These are phyloP conservation scores for Drosophila nannoptera DNA, from an alignment of 1,140 invertebrate genomes.

Conservation along the genomic window DNA sequence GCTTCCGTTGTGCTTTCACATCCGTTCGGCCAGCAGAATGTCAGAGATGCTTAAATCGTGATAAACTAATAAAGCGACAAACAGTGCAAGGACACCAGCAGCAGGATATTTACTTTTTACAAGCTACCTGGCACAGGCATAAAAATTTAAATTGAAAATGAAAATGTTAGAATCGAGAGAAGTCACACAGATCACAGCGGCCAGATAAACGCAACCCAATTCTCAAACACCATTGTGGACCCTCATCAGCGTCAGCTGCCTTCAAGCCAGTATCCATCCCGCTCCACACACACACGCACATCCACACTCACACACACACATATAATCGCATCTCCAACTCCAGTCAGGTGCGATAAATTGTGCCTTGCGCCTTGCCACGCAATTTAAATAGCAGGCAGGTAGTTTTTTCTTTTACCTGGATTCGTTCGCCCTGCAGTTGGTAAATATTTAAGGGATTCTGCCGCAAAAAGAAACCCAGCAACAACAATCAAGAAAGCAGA, in stretches of 20 bases:
- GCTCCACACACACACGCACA: neutral
- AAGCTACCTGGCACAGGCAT: conserved; percentile 50
- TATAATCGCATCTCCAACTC: neutral
- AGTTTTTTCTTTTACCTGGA: conserved; percentile 44
- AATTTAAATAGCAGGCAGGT: conserved; percentile 59
- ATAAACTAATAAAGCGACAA: conserved; percentile 77
- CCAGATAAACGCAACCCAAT: conserved; percentile 43
- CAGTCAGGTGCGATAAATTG: conserved; percentile 61
- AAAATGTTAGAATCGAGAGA: conserved; percentile 52
- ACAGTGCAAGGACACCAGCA: conserved; percentile 43
- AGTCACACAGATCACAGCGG: conserved; percentile 46
- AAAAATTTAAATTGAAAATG: conserved; percentile 76
- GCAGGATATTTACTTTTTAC: conserved; percentile 75
- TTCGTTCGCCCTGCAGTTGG: conserved; percentile 41
- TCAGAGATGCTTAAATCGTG: conserved; percentile 60
- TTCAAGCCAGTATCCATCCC: conserved; percentile 18
- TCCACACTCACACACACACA: too few species aligned
- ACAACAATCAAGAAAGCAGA: conserved; percentile 12
- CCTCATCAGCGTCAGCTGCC: conserved; percentile 60
- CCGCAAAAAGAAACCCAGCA: conserved; percentile 16
- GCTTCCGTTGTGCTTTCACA: conserved; percentile 43
- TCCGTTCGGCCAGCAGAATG: conserved; percentile 31
- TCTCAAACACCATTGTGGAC: conserved; percentile 24
- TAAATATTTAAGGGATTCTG: conserved; percentile 66
- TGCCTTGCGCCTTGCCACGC: conserved; percentile 45